These are phyloP conservation scores for Atta cephalotes DNA, from an alignment of 1,140 invertebrate species.

Conservation along the genomic window DNA sequence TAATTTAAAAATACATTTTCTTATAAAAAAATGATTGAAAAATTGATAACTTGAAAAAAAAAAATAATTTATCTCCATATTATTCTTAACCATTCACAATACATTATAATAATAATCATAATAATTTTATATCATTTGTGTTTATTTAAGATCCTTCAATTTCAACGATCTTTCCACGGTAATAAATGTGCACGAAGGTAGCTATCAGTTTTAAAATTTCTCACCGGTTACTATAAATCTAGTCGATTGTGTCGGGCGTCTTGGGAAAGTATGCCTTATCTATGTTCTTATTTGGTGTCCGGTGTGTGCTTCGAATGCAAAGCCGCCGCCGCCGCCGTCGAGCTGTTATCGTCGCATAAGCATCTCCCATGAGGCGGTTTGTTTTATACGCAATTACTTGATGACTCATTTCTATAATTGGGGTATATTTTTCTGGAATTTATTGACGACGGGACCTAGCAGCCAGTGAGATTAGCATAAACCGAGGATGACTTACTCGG, in stretches of 20 bases:
- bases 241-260: conserved; percentile 72
- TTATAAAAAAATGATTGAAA: not conserved
- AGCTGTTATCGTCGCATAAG: conserved; percentile 70
- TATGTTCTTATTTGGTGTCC: conserved; percentile 75
- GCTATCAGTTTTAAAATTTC: conserved; percentile 66
- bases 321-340: conserved; percentile 71
- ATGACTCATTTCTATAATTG: conserved; percentile 85
- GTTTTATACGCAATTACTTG: conserved; percentile 83
- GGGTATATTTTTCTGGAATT: conserved; percentile 82
- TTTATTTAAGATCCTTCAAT: conserved; percentile 14
- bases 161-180: not conserved
- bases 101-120: not conserved
- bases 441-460: conserved; percentile 75
- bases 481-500: conserved; percentile 79
- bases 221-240: conserved; percentile 70
- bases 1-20: not conserved
- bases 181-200: not conserved
- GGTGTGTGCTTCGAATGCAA: conserved; percentile 79
- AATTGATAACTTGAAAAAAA: not conserved
- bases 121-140: no score
- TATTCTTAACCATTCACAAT: not conserved
- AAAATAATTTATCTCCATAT: not conserved
- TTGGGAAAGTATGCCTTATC: conserved; percentile 82
- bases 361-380: conserved; percentile 76
- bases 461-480: conserved; percentile 78